Evolutionary conservation across 1,140 invertebrate genomes (phyloP).

Genomic region (Zaprionus vittiger): DNA sequence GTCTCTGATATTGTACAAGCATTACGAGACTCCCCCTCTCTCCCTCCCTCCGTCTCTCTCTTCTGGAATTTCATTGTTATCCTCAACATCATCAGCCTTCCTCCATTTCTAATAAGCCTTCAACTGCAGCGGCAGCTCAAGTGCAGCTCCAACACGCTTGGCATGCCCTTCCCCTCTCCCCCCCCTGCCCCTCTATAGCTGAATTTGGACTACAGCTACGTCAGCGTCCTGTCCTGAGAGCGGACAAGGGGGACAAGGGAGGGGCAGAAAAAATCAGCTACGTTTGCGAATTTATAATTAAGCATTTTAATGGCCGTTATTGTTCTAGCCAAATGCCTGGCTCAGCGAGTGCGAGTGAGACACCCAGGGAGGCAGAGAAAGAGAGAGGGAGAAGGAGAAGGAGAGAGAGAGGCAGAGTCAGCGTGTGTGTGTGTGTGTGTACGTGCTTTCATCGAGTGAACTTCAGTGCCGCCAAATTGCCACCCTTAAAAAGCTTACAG

Average conservation of each 20-base stretch:
- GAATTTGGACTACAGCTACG: slow-evolving; percentile 17
- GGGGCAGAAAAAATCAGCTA: slow-evolving; percentile 65
- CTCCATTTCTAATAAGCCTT: slow-evolving; percentile 47
- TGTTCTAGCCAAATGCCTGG: slow-evolving; percentile 63
- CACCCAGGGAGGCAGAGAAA: not conserved
- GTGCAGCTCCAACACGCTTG: slow-evolving; percentile 34
- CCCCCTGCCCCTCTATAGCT: too few relatives aligned
- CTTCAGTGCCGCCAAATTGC: slow-evolving; percentile 71
- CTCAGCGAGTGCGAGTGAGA: slow-evolving; percentile 21
- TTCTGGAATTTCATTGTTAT: slow-evolving; percentile 11
- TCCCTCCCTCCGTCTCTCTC: not conserved
- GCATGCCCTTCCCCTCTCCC: not conserved
- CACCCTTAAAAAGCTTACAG: slow-evolving; percentile 73
- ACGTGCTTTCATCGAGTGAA: slow-evolving; percentile 54
- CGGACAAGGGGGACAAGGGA: not conserved
- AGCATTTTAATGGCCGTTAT: slow-evolving; percentile 83
- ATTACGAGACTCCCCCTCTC: not conserved
- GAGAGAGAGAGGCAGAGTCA: slow-evolving; percentile 3
- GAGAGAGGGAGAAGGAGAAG: not conserved
- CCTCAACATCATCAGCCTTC: not conserved
- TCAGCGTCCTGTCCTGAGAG: slow-evolving; percentile 20
- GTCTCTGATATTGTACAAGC: not conserved
- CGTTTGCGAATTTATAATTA: slow-evolving; percentile 83
- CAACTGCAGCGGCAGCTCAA: slow-evolving; percentile 34
- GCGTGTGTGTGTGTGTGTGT: slow-evolving; percentile 28